phyloP scores from a whole-genome alignment of 2,113 vertebrate genomes.

The Calyptommatus sinebrachiatus region DNA sequence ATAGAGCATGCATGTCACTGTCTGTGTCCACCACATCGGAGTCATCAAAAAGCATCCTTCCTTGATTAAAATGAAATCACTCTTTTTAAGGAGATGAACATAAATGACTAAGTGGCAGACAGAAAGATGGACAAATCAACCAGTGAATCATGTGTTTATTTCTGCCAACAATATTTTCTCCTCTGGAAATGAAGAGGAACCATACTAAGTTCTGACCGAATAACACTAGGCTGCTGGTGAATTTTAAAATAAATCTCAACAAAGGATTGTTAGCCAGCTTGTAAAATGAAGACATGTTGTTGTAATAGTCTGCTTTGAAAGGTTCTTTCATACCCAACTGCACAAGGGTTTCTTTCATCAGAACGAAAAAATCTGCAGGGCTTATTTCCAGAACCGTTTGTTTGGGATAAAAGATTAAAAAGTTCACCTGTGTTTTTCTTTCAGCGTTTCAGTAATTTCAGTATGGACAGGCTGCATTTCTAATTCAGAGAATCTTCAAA shows the following conservation, averaged over 20 bases:
- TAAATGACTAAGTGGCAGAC: constrained; percentile 7
- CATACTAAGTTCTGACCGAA: not conserved
- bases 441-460: not conserved
- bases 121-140: constrained; percentile 12
- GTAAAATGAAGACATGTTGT: not conserved
- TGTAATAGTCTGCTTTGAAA: not conserved
- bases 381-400: not conserved
- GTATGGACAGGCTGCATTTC: not conserved
- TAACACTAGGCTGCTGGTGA: not conserved
- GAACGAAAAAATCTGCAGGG: not conserved
- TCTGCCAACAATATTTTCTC: constrained; percentile 26
- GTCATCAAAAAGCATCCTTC: not conserved
- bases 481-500: not conserved
- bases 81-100: constrained; percentile 33
- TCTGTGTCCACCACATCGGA: not conserved
- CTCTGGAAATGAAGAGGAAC: not conserved
- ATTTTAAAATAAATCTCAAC: constrained; percentile 9
- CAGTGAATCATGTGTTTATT: constrained; percentile 47
- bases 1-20: not conserved
- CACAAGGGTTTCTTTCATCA: not conserved
- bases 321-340: not conserved
- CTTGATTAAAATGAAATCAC: constrained; percentile 10
- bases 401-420: not conserved
- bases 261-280: not conserved
- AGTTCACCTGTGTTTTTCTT: not conserved